A percentile compares a stretch with the other conserved stretches of the same genome.
These are phyloP conservation scores for Tachycineta bicolor DNA, from an alignment of 2,113 vertebrate genomes.

Conservation along the genomic window DNA sequence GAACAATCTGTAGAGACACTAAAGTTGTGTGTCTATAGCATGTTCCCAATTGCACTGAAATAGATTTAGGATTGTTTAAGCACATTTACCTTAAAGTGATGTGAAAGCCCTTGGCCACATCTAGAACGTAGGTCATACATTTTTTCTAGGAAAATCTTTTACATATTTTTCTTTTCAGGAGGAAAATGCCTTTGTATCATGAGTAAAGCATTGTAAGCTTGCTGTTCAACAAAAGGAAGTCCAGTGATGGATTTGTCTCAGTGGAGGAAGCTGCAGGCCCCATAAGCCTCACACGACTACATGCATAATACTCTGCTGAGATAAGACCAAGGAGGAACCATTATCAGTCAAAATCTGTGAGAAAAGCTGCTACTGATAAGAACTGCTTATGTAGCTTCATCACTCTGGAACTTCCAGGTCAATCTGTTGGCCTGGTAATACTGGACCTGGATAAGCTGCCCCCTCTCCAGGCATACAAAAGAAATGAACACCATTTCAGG, in stretches of 20 bases:
- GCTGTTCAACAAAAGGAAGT: not conserved
- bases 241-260: not conserved
- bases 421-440: not conserved
- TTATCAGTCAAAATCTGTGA: not conserved
- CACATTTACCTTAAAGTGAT: not conserved
- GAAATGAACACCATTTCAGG: not conserved
- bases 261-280: not conserved
- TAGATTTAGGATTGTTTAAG: not conserved
- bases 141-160: not conserved
- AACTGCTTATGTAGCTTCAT: not conserved
- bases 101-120: not conserved
- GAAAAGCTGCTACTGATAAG: not conserved
- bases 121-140: not conserved
- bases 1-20: not conserved
- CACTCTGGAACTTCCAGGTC: not conserved
- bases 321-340: not conserved
- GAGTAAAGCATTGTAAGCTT: not conserved
- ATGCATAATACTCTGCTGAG: not conserved
- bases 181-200: not conserved
- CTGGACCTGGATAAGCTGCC: not conserved
- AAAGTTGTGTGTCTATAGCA: not conserved
- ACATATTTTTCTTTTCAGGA: not conserved
- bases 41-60: not conserved
- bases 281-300: not conserved
- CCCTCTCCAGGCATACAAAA: not conserved